Evolutionary conservation across 2,113 vertebrate species (phyloP), one percentile per base, ranked within the genome.

Genomic region (Oceanites oceanicus): DNA sequence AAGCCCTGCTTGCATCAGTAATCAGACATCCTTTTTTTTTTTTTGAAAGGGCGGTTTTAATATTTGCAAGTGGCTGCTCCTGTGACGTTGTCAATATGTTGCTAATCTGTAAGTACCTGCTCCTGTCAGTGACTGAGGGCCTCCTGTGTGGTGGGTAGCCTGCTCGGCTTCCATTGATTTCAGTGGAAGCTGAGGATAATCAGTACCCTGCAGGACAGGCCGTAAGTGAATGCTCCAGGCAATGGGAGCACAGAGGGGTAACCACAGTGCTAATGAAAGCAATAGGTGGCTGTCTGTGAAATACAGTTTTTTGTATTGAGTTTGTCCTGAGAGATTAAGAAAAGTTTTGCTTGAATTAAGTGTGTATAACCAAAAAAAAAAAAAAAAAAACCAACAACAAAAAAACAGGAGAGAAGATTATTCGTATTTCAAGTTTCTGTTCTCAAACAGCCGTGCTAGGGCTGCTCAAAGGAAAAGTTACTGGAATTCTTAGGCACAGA

Each of bases 161-260:
- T 63, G 77, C 86, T 91, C 13, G 5, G 52, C 91, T 83, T n/a
- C 74, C 89, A 53, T 3, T 86, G 94, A 93, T 97, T 92, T 88
- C 53, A 15, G 76, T 2, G 4, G 76, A 80, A 75, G 63, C 79
- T 40, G 61, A 77, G 78, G 86, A n/a, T 88, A 93, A 96, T 96
- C 96, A 97, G 94, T 66, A 27, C 91, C 80, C 93, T 73, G 85
- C 84, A 80, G 95, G 93, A 96, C 76, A 79, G 83, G 66, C 47
- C 1, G 0, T 63, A 68, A 91, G 79, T 45, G 55, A 87, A 30
- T 59, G 90, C 78, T 90, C 52, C 88, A 94, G 89, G 52, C 92
- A 85, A 27, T 27, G 61, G 85, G 58, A 95, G 65, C 71, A 62
- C 75, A 86, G 90, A 68, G 44, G 84, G 83, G 71, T 78, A 96